Evolutionary conservation across 2,888 invertebrate species (phyloP).

Genomic region (Hyposoter dolosus): DNA sequence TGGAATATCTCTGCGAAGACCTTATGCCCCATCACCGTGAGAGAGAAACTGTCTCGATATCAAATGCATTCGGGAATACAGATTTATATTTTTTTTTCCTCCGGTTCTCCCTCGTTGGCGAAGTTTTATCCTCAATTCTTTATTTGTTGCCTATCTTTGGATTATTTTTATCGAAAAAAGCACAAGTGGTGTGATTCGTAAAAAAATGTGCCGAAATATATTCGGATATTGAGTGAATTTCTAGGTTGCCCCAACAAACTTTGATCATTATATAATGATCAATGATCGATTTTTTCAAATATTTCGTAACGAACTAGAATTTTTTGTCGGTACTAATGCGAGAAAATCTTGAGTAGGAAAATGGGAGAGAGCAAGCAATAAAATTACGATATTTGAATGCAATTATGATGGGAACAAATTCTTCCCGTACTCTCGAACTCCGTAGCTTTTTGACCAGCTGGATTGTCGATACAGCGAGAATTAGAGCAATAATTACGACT

Average conservation of each 20-base stretch:
- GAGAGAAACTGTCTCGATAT: slow-evolving; percentile 47
- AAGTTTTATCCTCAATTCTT: background rate
- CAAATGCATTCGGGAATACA: slow-evolving; percentile 42
- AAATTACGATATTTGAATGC: slow-evolving; percentile 10
- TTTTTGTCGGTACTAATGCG: too few relatives aligned
- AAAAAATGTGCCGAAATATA: background rate
- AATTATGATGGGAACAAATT: slow-evolving; percentile 49
- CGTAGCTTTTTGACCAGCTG: slow-evolving; percentile 67
- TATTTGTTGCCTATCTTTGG: background rate
- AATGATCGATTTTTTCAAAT: too few relatives aligned
- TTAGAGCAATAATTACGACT: slow-evolving; percentile 12
- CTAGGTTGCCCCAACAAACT: background rate
- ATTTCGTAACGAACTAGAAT: too few relatives aligned
- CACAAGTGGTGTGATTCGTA: background rate
- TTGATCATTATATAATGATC: background rate
- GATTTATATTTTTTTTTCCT: background rate
- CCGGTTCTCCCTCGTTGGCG: background rate
- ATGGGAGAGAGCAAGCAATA: too few relatives aligned
- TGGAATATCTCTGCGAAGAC: slow-evolving; percentile 38
- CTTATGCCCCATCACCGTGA: slow-evolving; percentile 40
- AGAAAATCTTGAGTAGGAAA: background rate
- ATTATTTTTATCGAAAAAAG: background rate
- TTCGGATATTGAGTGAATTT: background rate
- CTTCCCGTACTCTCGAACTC: slow-evolving; percentile 68
- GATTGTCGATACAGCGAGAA: slow-evolving; percentile 32